Evolutionary conservation across 2,888 invertebrate genomes (phyloP), one percentile per base, ranked within the genome.

Genomic region (Dastarcus helophoroides): DNA sequence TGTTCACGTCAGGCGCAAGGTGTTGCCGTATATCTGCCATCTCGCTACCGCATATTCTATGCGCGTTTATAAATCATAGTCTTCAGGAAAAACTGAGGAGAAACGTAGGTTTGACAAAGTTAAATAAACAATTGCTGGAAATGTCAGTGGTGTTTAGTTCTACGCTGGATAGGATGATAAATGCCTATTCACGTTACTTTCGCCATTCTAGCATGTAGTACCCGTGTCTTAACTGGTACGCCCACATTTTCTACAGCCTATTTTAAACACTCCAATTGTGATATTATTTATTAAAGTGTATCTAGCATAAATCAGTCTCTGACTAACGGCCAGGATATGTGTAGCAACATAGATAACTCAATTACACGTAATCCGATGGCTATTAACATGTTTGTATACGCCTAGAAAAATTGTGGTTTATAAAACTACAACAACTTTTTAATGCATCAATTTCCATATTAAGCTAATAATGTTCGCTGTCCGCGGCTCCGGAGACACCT

Each of bases 251-350:
- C 19, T 32, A 29, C 25, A 17, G 22, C 31, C 29, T 25, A 32
- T 29, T 32, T 22, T 26, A 26, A 31, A 26, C 29, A 35, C 23
- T 28, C 35, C 32, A 35, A 35, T 35, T 35, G 35, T 35, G 26
- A 19, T 31, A 28, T 35, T 32, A 35, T 31, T 31, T 32, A 35
- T 35, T 26, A 31, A 35, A 31, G 21, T 31, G 21, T 31, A 35
- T 14, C 26, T 23, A 27, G 27, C 23, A 27, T 31, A 31, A 35
- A 35, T 35, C 35, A 31, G 26, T 28, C 22, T 28, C 12, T 32
- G 28, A 14, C 32, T 32, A 22, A 33, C 8, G 22, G 25, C 9
- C 17, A 2, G 14, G 16, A 16, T 16, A 26, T 28, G 23, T 23
- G 23, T 28, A 22, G 14, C 22, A 17, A 28, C 13, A 14, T 11